Evolutionary conservation across 2,888 invertebrate species (phyloP), one percentile per base, ranked within the genome.

Genomic region (Calliphora vomitoria): DNA sequence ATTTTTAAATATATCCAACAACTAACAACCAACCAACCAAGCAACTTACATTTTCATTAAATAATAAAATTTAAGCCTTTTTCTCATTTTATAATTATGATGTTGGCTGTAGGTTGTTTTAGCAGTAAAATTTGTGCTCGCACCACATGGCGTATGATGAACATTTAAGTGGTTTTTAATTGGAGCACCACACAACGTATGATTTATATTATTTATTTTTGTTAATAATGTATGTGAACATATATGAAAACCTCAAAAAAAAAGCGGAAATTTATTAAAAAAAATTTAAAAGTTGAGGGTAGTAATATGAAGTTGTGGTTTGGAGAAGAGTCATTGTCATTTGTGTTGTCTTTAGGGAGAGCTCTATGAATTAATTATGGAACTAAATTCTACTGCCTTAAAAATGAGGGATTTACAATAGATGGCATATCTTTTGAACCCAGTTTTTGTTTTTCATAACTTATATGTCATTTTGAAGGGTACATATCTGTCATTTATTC

Each of bases 151-250:
- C 79, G 72, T 72, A 79, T 74, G 72, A 60, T 71, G 79, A 84
- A 72, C 18, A 75, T 60, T 79, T 68, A 68, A 84, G 38, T 58
- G 66, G 66, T 66, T 84, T 84, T 53, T 35, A 84, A 84, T 58
- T 79, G 79, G 11, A 35, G 35, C 25, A 20, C 18, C 66, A 66
- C 38, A 75, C 66, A 41, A 31, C 76, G 35, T 47, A 78, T 78
- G 55, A 64, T 83, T 71, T 78, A 68, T 83, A 53, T 83, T 68
- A 53, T 64, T 80, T 55, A 55, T 44, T 50, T 47, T 58, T n/a
- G 11, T 62, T 50, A 81, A 71, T 38, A 31, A 79, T 38, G 20
- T 62, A 79, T 38, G 20, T 62, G 11, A 11, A 20, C 6, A 35
- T 35, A 35, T 15, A 44, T 0, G 25, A 47, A 71, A 62, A 62